Percentiles rank a stretch among this genome's conserved stretches.
Evolutionary conservation across 2,797 vertebrate species (phyloP).

Genomic region (Pangasius sanitwongsei): DNA sequence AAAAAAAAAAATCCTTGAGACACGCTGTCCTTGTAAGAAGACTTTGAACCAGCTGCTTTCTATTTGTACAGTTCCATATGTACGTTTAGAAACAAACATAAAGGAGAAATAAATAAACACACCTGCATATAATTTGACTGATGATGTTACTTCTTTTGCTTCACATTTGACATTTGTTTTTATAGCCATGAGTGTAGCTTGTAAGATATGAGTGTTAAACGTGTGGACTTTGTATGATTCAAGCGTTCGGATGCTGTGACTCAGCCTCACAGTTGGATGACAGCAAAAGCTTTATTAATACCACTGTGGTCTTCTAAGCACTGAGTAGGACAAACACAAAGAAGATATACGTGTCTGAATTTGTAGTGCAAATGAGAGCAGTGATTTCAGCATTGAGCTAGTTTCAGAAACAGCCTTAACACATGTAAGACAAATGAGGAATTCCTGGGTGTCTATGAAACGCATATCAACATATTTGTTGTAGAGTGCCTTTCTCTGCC

Average conservation of each 20-base stretch:
- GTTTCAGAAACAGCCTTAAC: background rate
- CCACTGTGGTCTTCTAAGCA: conserved; percentile 19
- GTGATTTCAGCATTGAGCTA: background rate
- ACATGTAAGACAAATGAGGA: background rate
- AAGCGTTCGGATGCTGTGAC: conserved; percentile 43
- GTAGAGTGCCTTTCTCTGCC: background rate
- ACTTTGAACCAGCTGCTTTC: background rate
- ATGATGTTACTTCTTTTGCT: background rate
- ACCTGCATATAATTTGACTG: background rate
- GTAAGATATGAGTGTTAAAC: conserved; percentile 7
- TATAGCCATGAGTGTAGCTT: background rate
- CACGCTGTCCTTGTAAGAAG: background rate
- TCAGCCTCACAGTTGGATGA: conserved; percentile 48
- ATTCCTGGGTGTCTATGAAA: background rate
- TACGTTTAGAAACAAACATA: background rate
- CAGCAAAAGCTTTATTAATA: conserved; percentile 5
- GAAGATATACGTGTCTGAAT: background rate
- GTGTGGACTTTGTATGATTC: conserved; percentile 42
- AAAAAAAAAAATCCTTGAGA: background rate
- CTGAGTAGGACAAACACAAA: background rate
- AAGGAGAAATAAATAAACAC: background rate
- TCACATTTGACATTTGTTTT: background rate
- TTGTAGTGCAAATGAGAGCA: background rate
- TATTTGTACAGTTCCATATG: background rate
- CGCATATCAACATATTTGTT: background rate